Conservation (phyloP, 2,797 vertebrate species). For the Gadopsis marmoratus region DNA sequence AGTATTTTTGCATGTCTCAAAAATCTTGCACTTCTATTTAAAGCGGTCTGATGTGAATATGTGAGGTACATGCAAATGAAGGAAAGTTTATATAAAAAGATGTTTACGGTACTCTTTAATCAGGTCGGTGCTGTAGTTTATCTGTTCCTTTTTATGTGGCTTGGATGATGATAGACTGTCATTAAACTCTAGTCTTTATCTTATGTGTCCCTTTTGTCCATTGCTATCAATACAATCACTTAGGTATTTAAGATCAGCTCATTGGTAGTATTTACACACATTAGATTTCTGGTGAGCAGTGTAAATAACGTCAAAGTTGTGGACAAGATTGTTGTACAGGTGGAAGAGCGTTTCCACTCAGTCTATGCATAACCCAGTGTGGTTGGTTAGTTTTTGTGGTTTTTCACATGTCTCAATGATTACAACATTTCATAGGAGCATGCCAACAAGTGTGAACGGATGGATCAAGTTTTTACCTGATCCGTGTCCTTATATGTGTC, state of each 20-base stretch:
- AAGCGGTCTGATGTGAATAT: background rate
- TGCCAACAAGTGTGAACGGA: slow-evolving; percentile 12
- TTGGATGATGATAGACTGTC: background rate
- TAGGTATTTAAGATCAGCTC: slow-evolving; percentile 2
- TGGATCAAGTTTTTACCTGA: slow-evolving; percentile 51
- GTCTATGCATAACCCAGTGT: background rate
- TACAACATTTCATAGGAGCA: slow-evolving; percentile 19
- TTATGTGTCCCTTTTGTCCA: background rate
- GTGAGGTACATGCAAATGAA: background rate
- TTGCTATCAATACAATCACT: background rate
- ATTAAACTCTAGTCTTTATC: background rate
- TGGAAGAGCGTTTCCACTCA: background rate
- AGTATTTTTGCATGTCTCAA: background rate
- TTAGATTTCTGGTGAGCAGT: background rate
- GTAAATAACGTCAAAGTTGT: background rate
- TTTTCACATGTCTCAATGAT: slow-evolving; percentile 15
- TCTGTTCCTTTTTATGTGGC: background rate
- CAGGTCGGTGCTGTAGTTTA: background rate
- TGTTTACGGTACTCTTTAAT: background rate
- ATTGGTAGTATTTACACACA: background rate
- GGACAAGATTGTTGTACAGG: background rate
- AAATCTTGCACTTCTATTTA: background rate
- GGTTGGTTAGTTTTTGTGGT: background rate
- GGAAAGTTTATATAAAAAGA: background rate
- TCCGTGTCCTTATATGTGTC: background rate